Percentiles rank a stretch among this genome's conserved stretches.
phyloP scores from a whole-genome alignment of 64 coral and sea anemone species.

The Astreopora myriophthalma region DNA sequence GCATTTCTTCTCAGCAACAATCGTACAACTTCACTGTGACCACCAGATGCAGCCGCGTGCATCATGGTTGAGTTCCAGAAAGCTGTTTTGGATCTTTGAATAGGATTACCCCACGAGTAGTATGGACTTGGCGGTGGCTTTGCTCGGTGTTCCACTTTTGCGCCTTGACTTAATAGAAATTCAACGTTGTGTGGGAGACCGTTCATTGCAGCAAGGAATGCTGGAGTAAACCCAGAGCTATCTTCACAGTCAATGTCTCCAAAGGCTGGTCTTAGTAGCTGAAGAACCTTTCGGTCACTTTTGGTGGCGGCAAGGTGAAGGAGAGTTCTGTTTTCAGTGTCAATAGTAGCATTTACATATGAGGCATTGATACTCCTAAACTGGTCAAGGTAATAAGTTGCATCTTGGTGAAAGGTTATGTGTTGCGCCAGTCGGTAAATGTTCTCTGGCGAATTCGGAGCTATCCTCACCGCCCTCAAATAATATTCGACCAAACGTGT shows the following conservation, averaged over 20 bases:
- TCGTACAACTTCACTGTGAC: conserved; percentile 5
- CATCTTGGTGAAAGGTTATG: background rate
- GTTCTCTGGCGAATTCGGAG: background rate
- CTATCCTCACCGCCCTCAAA: background rate
- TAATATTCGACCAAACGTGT: conserved; percentile 51
- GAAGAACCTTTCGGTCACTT: background rate
- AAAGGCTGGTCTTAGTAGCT: conserved; percentile 51
- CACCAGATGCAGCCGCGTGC: conserved; percentile 18
- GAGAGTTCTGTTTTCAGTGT: conserved; percentile 42
- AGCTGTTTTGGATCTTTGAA: background rate
- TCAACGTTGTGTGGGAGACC: conserved; percentile 35
- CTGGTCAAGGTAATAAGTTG: background rate
- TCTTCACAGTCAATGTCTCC: conserved; percentile 61
- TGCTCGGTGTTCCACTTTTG: conserved; percentile 29
- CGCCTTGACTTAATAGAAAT: conserved; percentile 9
- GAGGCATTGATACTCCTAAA: conserved; percentile 28
- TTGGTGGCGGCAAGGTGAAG: conserved; percentile 58
- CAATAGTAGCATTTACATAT: conserved; percentile 6
- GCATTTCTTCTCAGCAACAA: background rate
- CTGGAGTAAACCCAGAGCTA: conserved; percentile 62
- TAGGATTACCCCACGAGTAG: background rate
- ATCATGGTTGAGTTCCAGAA: conserved; percentile 41
- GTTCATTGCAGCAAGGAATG: conserved; percentile 37
- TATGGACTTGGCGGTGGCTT: background rate
- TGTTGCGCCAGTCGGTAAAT: conserved; percentile 68